A percentile compares a stretch with the other conserved stretches of the same genome.
Evolutionary conservation across 2,888 invertebrate species (phyloP).

Genomic region (Tachina fera): DNA sequence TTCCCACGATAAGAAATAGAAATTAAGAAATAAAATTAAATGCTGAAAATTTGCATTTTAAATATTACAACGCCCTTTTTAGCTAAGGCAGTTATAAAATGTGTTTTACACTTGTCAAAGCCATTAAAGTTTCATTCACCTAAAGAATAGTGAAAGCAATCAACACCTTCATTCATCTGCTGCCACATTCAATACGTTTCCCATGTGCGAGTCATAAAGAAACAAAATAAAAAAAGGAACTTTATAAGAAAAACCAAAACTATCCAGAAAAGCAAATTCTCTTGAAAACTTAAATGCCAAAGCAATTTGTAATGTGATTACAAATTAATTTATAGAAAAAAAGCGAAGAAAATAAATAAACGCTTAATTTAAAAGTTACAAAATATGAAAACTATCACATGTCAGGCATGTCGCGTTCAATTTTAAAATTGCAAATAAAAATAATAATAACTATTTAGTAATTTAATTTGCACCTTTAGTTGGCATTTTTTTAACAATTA

Average conservation of each 20-base stretch:
- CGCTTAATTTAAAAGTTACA: not conserved
- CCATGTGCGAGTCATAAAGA: constrained; percentile 13
- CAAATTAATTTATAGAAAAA: constrained; percentile 7
- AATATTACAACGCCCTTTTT: constrained; percentile 12
- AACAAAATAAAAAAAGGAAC: not conserved
- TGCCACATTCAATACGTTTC: constrained; percentile 7
- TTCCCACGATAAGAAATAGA: not conserved
- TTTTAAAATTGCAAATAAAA: not conserved
- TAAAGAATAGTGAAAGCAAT: not conserved
- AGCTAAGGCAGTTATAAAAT: not conserved
- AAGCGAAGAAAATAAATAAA: not conserved
- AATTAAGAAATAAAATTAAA: not conserved
- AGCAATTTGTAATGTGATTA: constrained; percentile 20
- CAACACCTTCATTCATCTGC: constrained; percentile 16
- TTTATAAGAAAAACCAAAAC: not conserved
- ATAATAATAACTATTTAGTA: constrained; percentile 14
- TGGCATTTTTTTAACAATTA: constrained; percentile 22
- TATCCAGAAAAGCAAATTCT: constrained; percentile 3
- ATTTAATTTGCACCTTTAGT: constrained; percentile 53
- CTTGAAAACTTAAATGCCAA: constrained; percentile 2
- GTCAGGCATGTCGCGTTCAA: not conserved
- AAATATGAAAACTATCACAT: not conserved
- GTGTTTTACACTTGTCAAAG: not conserved
- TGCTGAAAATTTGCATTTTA: not conserved
- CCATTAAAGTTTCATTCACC: constrained; percentile 52